Base-by-base conservation (phyloP, 2,113 vertebrate genomes). In the Raphicerus campestris region DNA sequence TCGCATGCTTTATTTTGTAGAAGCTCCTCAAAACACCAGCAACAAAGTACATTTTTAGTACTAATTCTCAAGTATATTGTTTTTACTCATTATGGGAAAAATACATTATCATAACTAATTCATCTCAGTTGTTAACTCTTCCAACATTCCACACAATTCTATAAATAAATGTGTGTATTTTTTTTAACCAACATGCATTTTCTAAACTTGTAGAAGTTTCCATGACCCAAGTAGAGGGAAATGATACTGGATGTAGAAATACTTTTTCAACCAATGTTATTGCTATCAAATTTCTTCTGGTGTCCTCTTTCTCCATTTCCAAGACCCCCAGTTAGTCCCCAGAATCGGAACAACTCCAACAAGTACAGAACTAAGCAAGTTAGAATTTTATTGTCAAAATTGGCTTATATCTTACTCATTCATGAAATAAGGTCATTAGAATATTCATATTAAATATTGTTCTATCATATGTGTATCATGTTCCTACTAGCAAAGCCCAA, bases 121-220 rank as follows among this genome's bases (percentile, higher is more conserved):
- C 86, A 89, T 80, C 94, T 91, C 35, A 80, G 22, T 66, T 92
- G 55, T 75, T 94, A 92, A 58, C 45, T 97, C 58, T 91, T 73
- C 35, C 35, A 88, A 66, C 7, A 87, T 92, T 97, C 16, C 87
- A n/a, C 19, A 88, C 3, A 83, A 63, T 83, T 95, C 47, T 89
- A 81, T 87, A 96, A 94, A 97, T 83, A 91, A 75, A 86, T 81
- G 39, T 85, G 13, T 92, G 2, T 49, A 63, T 56, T 93, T 53
- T 89, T 61, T 73, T 89, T 70, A 96, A 80, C 32, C n/a, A 94
- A 93, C 30, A 58, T 39, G 28, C 80, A 49, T 73, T 84, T 87
- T 90, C 77, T 87, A 87, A 87, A 55, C 73, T 35, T 91, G 63
- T 80, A 78, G 26, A 93, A 47, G 30, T 70, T 88, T 93, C 85